These are phyloP conservation scores for Aurelia coerulea DNA, from an alignment of 30 jellyfish, hydroid and myxozoan genomes.

Conservation along the genomic window DNA sequence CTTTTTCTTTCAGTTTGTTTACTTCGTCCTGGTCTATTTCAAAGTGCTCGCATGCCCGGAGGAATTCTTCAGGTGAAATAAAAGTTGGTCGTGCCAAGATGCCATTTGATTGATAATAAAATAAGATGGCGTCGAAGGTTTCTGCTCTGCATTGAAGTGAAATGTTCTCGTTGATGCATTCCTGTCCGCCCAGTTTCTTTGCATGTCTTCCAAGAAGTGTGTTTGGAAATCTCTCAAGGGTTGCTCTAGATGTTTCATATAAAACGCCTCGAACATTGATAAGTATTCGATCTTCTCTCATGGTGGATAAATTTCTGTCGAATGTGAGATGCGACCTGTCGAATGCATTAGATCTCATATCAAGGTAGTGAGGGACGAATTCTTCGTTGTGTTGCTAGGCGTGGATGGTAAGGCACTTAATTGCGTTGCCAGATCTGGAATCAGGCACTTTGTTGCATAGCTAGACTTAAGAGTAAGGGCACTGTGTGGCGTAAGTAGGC, in stretches of 20 bases:
- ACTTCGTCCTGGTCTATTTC: slow-evolving; percentile 59
- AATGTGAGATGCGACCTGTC: no score
- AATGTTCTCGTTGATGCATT: background rate
- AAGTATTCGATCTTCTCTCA: slow-evolving; percentile 35
- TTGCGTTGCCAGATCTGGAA: no score
- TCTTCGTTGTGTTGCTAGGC: background rate
- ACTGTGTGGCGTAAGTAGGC: no score
- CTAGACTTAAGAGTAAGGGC: no score
- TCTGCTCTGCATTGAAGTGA: slow-evolving; percentile 71
- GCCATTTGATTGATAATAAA: slow-evolving; percentile 86
- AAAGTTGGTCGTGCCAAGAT: slow-evolving; percentile 76
- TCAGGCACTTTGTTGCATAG: no score
- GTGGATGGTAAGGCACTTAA: no score
- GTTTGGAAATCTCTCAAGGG: slow-evolving; percentile 80
- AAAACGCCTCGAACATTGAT: slow-evolving; percentile 69
- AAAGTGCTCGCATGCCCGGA: slow-evolving; percentile 75
- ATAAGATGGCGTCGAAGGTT: slow-evolving; percentile 83
- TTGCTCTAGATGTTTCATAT: slow-evolving; percentile 77
- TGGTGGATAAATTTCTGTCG: background rate
- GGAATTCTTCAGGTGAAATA: slow-evolving; percentile 70
- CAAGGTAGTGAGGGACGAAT: background rate
- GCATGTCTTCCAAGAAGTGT: slow-evolving; percentile 74
- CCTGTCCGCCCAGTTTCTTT: slow-evolving; percentile 1
- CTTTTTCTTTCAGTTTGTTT: slow-evolving; percentile 37
- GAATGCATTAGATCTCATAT: background rate